Evolutionary conservation across 2,113 vertebrate species (phyloP).

Genomic region (Amphiprion ocellaris): DNA sequence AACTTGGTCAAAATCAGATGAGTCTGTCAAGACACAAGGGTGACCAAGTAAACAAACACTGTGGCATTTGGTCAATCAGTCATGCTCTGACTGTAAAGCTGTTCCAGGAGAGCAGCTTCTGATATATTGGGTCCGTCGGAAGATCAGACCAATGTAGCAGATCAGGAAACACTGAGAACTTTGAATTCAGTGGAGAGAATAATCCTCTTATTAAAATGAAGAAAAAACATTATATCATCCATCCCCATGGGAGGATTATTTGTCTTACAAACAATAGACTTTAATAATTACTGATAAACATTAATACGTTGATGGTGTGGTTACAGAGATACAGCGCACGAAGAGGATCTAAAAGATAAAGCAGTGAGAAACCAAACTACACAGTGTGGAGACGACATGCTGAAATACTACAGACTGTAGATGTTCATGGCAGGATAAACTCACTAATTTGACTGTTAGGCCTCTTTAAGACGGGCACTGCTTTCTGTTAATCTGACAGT

Average conservation of each 20-base stretch:
- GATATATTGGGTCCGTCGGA: not conserved
- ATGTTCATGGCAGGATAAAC: not conserved
- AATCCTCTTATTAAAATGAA: too few relatives aligned
- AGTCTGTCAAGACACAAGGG: not conserved
- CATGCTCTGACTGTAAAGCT: not conserved
- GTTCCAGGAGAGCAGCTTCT: conserved; percentile 6
- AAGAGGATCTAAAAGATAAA: too few relatives aligned
- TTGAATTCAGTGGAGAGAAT: not conserved
- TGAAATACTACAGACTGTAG: not conserved
- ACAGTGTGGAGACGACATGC: not conserved
- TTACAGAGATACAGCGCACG: too few relatives aligned
- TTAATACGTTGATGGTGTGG: too few relatives aligned
- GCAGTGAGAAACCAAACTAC: not conserved
- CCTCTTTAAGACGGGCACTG: too few relatives aligned
- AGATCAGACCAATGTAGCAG: not conserved
- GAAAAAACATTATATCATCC: too few relatives aligned
- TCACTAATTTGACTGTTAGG: not conserved
- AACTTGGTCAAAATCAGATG: conserved; percentile 27
- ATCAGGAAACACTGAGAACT: not conserved
- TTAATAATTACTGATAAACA: too few relatives aligned
- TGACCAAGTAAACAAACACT: conserved; percentile 22
- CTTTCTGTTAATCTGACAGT: too few relatives aligned
- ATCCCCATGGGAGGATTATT: too few relatives aligned
- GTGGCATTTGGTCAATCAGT: conserved; percentile 1
- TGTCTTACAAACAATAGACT: too few relatives aligned